Evolutionary conservation across 2,113 vertebrate species (phyloP).

Genomic region (Platanista minor): DNA sequence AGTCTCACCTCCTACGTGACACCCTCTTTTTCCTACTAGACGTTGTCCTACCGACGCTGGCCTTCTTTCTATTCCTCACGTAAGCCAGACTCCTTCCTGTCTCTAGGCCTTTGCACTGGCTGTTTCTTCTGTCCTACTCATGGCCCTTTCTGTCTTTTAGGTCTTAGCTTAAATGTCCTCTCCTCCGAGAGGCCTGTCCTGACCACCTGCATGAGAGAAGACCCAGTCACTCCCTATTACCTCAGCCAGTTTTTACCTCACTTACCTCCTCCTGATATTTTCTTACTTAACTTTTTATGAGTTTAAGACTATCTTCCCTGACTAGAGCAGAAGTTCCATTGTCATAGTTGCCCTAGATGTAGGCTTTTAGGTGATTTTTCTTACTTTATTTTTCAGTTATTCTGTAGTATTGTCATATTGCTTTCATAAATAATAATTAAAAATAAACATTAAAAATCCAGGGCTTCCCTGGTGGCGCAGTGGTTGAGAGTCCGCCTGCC

Average conservation of each 20-base stretch:
- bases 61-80: not conserved
- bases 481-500: no score
- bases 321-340: not conserved
- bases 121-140: not conserved
- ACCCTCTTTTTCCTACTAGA: not conserved
- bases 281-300: not conserved
- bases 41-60: not conserved
- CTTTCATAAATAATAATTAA: not conserved
- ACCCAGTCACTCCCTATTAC: not conserved
- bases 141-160: not conserved
- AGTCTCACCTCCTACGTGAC: not conserved
- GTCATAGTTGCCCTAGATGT: not conserved
- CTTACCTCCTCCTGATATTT: not conserved
- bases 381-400: not conserved
- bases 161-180: not conserved
- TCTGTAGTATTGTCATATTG: not conserved
- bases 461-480: no score
- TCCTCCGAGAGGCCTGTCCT: not conserved
- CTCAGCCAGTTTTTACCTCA: not conserved
- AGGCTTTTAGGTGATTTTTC: not conserved
- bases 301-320: not conserved
- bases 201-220: not conserved
- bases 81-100: not conserved
- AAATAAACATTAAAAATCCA: not conserved
- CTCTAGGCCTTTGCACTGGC: not conserved